A percentile compares a stretch with the other conserved stretches of the same genome.
These are phyloP conservation scores for Ascidia mentula DNA, from an alignment of 23 tunicate species.

Conservation along the genomic window DNA sequence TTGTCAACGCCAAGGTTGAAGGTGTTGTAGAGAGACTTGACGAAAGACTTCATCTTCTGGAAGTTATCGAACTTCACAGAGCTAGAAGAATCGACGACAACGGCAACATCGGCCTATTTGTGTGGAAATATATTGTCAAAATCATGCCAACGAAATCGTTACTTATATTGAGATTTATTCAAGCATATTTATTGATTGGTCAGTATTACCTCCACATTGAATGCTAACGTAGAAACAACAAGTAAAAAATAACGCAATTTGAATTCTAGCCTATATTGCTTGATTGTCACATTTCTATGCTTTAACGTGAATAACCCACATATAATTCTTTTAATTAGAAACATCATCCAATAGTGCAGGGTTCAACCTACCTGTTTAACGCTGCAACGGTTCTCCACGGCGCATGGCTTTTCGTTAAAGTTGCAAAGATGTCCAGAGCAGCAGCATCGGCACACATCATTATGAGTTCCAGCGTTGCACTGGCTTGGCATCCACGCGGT, in stretches of 20 bases:
- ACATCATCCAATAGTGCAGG: neutral
- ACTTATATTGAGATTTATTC: neutral
- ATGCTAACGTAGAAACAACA: no score
- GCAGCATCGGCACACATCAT: slow-evolving; percentile 98
- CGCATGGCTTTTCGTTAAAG: slow-evolving; percentile 89
- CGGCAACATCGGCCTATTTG: slow-evolving; percentile 79
- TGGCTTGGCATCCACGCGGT: slow-evolving; percentile 74
- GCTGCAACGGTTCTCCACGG: slow-evolving; percentile 23
- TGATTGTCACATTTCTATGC: no score
- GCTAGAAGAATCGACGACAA: slow-evolving; percentile 92
- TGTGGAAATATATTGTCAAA: neutral
- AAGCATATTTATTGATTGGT: no score
- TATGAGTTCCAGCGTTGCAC: slow-evolving; percentile 67
- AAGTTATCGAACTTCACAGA: slow-evolving; percentile 91
- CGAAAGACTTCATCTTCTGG: slow-evolving; percentile 80
- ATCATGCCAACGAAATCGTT: neutral
- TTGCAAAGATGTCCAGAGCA: slow-evolving; percentile 94
- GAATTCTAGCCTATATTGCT: no score
- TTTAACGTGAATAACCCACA: neutral
- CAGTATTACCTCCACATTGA: no score
- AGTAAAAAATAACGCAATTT: no score
- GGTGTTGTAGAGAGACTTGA: slow-evolving; percentile 33
- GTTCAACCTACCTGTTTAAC: slow-evolving; percentile 25
- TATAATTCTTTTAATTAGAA: no score
- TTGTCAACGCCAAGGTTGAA: slow-evolving; percentile 59